Evolutionary conservation across 1,140 invertebrate genomes (phyloP), one percentile per base, ranked within the genome.

Genomic region (Triops longicaudatus): DNA sequence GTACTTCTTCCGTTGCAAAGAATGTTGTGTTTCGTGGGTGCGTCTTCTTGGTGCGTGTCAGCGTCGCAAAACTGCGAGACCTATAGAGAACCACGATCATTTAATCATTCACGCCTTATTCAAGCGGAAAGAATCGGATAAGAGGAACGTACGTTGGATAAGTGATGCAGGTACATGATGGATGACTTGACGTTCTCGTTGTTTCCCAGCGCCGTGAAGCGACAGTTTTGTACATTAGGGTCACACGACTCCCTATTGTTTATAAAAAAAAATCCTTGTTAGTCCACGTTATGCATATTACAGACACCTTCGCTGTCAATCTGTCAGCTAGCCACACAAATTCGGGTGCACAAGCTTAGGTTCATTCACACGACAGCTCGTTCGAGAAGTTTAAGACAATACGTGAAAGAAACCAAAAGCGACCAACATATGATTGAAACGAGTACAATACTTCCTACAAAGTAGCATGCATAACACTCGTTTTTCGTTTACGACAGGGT

Each of bases 11-110:
- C 85, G 73, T 87, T 82, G 81, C 90, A 91, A 17, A 90, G 83
- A 22, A 86, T 83, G 83, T 91, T 91, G 43, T 91, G 90, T 81
- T 89, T 89, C n/a, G 89, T 91, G 0, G 89, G 90, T 1, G 89
- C 87, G 75, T 87, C 85, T 26, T 84, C 82, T 81, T 90, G 87
- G 81, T 91, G 90, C 75, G 85, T 87, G 5, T 84, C 83, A 44
- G 86, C 84, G 80, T 90, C 88, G 80, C 90, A 90, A 81, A 90
- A 90, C 79, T 87, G 85, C 0, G 82, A 84, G 0, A 88, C 84
- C 79, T 86, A 82, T 26, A 84, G 80, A 28, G 76, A 72, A 78
- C 73, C 50, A 77, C 74, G 28, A 71, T 6, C 22, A 72, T 72
- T 27, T 72, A 26, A 27, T 72, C 22, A 72, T 72, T 26, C 26